Conservation (phyloP, 2,113 vertebrate species). For the Eleginops maclovinus region DNA sequence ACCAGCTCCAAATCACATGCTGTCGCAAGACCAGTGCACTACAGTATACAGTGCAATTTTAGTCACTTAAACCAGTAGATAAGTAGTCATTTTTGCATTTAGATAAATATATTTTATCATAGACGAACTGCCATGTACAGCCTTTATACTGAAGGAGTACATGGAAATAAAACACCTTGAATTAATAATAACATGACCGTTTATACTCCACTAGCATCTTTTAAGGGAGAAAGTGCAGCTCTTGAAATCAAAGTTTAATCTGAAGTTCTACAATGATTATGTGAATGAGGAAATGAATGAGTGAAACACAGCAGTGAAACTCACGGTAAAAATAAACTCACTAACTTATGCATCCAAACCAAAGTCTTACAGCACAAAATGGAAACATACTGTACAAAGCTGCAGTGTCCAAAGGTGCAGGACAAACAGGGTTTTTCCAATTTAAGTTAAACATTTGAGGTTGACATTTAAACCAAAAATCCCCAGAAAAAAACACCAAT, state of each 20-base stretch:
- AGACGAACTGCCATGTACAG: background rate
- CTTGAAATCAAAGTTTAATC: constrained; percentile 25
- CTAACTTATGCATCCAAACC: background rate
- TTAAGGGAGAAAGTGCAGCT: background rate
- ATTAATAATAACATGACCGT: background rate
- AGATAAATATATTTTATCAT: background rate
- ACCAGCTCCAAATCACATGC: background rate
- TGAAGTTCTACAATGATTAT: background rate
- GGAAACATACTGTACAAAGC: constrained; percentile 17
- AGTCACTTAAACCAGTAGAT: background rate
- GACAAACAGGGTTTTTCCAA: constrained; percentile 2
- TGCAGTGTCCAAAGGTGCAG: background rate
- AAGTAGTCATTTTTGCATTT: background rate
- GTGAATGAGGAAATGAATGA: constrained; percentile 20
- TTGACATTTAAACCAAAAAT: background rate
- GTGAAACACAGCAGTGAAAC: background rate
- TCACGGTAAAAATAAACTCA: background rate
- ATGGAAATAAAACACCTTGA: background rate
- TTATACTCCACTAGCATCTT: background rate
- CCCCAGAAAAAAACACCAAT: background rate
- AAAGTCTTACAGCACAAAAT: background rate
- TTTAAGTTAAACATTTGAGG: background rate
- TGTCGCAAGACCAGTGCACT: background rate
- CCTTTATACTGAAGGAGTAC: background rate
- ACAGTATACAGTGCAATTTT: background rate